Percentiles rank a stretch among this genome's conserved stretches.
phyloP scores from a whole-genome alignment of 2,797 vertebrate species.

The Myotis planiceps region DNA sequence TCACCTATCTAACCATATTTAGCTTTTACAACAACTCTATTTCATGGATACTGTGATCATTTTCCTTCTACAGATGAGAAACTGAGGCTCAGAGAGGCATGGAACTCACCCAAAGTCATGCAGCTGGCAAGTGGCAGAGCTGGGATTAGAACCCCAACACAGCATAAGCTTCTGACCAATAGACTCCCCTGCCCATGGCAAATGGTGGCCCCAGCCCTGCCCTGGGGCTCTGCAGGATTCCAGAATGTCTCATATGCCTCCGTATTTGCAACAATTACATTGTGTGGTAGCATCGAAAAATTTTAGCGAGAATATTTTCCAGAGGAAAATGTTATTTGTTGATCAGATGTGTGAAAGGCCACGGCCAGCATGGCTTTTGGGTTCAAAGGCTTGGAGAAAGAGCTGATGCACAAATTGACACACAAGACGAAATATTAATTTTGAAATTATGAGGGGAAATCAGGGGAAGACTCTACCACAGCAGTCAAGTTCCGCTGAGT shows the following conservation, averaged over 20 bases:
- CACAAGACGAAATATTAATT: no score
- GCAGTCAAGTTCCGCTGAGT: no score
- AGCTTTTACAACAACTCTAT: neutral
- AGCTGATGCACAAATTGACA: no score
- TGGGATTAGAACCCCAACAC: neutral
- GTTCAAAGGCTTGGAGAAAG: no score
- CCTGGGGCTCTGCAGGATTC: neutral
- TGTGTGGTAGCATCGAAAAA: neutral
- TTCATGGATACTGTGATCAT: neutral
- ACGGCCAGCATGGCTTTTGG: no score
- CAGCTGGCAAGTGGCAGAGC: neutral
- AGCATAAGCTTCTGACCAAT: neutral
- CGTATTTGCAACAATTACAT: neutral
- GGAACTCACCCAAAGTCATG: neutral
- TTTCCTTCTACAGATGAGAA: neutral
- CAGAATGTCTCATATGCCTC: neutral
- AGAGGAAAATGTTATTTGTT: neutral
- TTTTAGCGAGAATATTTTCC: neutral
- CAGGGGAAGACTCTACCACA: no score
- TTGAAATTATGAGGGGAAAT: no score
- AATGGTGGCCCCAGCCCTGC: neutral
- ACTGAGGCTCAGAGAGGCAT: neutral
- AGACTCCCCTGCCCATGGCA: neutral
- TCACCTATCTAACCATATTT: neutral
- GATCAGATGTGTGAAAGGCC: neutral